Evolutionary conservation across 2,113 vertebrate genomes (phyloP).

Genomic region (Saimiri boliviensis): DNA sequence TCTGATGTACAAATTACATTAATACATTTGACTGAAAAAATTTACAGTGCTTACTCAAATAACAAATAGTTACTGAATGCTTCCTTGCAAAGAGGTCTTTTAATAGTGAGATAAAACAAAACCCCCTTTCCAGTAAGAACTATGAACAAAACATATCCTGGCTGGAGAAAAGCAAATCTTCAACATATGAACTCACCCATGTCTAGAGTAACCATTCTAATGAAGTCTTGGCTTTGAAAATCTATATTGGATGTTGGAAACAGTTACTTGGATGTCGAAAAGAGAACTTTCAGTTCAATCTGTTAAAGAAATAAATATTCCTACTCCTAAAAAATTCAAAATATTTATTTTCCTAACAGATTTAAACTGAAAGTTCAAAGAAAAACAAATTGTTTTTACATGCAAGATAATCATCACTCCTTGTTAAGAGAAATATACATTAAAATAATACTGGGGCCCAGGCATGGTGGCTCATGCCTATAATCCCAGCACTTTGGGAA

Average conservation of each 20-base stretch:
- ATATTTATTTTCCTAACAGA: background rate
- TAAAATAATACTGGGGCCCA: background rate
- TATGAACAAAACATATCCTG: background rate
- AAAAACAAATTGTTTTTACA: background rate
- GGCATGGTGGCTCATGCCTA: too few relatives aligned
- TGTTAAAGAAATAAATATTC: too few relatives aligned
- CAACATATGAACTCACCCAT: background rate
- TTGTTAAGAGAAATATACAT: background rate
- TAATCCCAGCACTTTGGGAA: too few relatives aligned
- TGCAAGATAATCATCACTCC: background rate
- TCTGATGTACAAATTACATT: constrained; percentile 46
- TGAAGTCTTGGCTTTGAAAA: constrained; percentile 23
- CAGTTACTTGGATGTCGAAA: background rate
- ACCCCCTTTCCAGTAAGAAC: background rate
- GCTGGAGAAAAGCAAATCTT: background rate
- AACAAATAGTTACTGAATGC: background rate
- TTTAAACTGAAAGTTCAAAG: background rate
- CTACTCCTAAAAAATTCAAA: too few relatives aligned
- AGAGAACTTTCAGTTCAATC: too few relatives aligned
- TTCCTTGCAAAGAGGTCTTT: background rate
- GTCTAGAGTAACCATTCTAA: constrained; percentile 26
- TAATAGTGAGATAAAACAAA: constrained; percentile 38
- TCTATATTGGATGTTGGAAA: background rate
- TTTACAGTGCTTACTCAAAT: constrained; percentile 28
- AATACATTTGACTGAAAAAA: background rate